A percentile compares a stretch with the other conserved stretches of the same genome.
These are phyloP conservation scores for Elegia similella DNA, from an alignment of 2,888 invertebrate species.

Conservation along the genomic window DNA sequence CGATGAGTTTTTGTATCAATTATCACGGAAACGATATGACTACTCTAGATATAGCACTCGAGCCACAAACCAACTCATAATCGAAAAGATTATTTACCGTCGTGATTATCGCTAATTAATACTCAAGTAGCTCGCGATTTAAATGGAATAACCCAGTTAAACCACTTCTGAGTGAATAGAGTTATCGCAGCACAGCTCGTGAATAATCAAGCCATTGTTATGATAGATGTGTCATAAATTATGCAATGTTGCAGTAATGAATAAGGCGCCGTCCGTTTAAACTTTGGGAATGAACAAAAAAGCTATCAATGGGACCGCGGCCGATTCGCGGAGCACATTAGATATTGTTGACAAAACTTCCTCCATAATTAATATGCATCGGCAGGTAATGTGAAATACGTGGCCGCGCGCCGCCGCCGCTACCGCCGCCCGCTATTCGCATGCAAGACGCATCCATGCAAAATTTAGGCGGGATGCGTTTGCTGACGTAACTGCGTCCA, in stretches of 20 bases:
- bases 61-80: slow-evolving; percentile 59
- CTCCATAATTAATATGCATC: slow-evolving; percentile 79
- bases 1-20: slow-evolving; percentile 38
- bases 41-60: slow-evolving; percentile 43
- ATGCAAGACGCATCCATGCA: slow-evolving; percentile 79
- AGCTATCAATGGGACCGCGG: slow-evolving; percentile 73
- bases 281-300: slow-evolving; percentile 61
- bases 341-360: slow-evolving; percentile 82
- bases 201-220: slow-evolving; percentile 59
- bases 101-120: slow-evolving; percentile 73
- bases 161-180: slow-evolving; percentile 51
- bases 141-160: slow-evolving; percentile 75
- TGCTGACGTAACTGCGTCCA: slow-evolving; percentile 62
- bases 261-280: slow-evolving; percentile 65
- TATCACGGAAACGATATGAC: slow-evolving; percentile 46
- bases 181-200: slow-evolving; percentile 49
- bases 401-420: slow-evolving; percentile 57
- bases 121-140: slow-evolving; percentile 65
- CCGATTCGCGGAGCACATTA: slow-evolving; percentile 71
- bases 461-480: slow-evolving; percentile 81
- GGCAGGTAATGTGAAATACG: slow-evolving; percentile 73
- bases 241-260: slow-evolving; percentile 63
- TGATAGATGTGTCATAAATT: slow-evolving; percentile 59
- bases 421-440: slow-evolving; percentile 51
- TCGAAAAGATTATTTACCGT: slow-evolving; percentile 59